Evolutionary conservation across 2,113 vertebrate species (phyloP), one percentile per base, ranked within the genome.

Genomic region (Hiodon alosoides): DNA sequence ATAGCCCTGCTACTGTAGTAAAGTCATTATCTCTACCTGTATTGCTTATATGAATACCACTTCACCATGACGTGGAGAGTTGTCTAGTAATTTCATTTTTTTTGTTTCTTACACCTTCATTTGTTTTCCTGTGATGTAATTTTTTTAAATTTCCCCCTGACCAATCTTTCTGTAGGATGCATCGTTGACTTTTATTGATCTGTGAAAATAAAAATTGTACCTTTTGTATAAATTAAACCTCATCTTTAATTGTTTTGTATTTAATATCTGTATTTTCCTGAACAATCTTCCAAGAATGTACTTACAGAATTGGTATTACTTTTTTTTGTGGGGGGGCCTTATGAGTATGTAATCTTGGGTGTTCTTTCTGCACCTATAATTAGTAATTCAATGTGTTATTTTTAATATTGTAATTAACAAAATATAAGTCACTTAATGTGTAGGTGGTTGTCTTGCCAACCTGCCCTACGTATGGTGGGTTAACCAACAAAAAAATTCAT

Each of bases 121-220:
- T 74, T 67, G 47, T 61, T 58, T n/a, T 1, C 16, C 10, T n/a
- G 75, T 74, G 70, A 76, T 74, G 76, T 62, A 82, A 72, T 55
- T 50, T 77, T 76, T 77, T 80, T 75, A 61, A 75, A 67, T 72
- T 57, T 66, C 70, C 74, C 69, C 75, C 70, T 75, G 69, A 83
- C 79, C 81, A 77, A 79, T 83, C 76, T 82, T 75, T 80, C 77
- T 74, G 65, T 79, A 81, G 76, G 77, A 80, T 50, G 72, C 75
- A 75, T 62, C 65, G 67, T 81, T 81, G 79, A 81, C 82, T 85
- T 85, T 85, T 80, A 80, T 83, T 81, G 64, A 83, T 83, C 83
- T 83, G 82, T 86, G 83, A 80, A 77, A 84, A 84, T 86, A 85
- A 75, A 83, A 85, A 71, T 79, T 81, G 77, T 83, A 84, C 82